Evolutionary conservation across 2,113 vertebrate genomes (phyloP), one percentile per base, ranked within the genome.

Genomic region (Anarhynchus alexandrinus): DNA sequence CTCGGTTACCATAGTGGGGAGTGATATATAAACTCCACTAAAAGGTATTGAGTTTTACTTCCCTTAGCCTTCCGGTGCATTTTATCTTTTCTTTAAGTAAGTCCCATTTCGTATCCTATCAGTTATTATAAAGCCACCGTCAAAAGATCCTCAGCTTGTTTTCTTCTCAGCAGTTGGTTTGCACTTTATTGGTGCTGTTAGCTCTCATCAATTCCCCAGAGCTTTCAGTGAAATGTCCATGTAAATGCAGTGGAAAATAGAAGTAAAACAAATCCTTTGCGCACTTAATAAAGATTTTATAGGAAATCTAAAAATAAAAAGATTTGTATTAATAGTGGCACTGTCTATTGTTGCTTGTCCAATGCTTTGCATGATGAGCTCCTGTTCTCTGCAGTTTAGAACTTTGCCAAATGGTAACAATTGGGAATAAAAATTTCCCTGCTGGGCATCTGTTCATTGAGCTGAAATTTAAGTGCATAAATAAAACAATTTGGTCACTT

Each of bases 271-370:
- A 86, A 82, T 49, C 73, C 15, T 84, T 84, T 79, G 8, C 62
- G 70, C 73, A 49, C 9, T 76, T 92, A 86, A 92, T 77, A 34
- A 88, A 62, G 62, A 88, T 62, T 91, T 96, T 92, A 92, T 70
- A 77, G n/a, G 34, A 93, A 90, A 86, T 49, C 93, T 93, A 96
- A 96, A 96, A 94, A 88, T 91, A 96, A 93, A 87, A 90, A 42
- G 6, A 45, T 91, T 80, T 90, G 8, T 90, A 45, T 91, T 88
- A 94, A 51, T 80, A 80, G 67, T 85, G 71, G 66, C 54, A 38
- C 45, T 36, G 11, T 58, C 82, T 90, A 42, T 93, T 97, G 77
- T 86, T 93, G 22, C 43, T 91, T 78, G 36, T 85, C 74, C 73
- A 79, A 9, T 16, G 58, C 25, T 77, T 94, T 93, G 90, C 66